These are phyloP conservation scores for Eristalis tenax DNA, from an alignment of 2,888 invertebrate species.

Conservation along the genomic window DNA sequence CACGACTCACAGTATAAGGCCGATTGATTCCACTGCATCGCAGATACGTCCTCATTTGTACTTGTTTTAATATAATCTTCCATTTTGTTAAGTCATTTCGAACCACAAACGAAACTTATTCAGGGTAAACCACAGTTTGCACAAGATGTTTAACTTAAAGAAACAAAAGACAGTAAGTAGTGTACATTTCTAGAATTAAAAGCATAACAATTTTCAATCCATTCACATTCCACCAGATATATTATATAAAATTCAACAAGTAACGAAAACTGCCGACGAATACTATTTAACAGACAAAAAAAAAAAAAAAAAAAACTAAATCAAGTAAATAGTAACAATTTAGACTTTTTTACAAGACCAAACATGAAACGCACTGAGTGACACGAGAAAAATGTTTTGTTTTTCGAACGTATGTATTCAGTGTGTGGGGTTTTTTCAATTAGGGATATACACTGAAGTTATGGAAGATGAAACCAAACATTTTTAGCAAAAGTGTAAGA, in stretches of 20 bases:
- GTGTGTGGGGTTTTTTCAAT: conserved; percentile 65
- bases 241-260: conserved; percentile 40
- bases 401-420: conserved; percentile 32
- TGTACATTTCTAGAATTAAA: conserved; percentile 40
- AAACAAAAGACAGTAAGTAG: conserved; percentile 41
- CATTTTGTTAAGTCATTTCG: neutral
- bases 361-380: conserved; percentile 34
- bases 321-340: conserved; percentile 29
- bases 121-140: conserved; percentile 69
- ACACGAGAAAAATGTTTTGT: conserved; percentile 26
- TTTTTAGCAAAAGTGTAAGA: conserved; percentile 8
- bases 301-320: conserved; percentile 16
- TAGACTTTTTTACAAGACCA: conserved; percentile 68
- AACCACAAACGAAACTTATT: conserved; percentile 63
- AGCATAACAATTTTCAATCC: conserved; percentile 49
- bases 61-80: neutral
- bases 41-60: neutral
- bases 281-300: conserved; percentile 32
- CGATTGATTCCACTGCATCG: neutral
- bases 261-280: conserved; percentile 69
- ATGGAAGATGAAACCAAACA: conserved; percentile 20
- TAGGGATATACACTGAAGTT: conserved; percentile 35
- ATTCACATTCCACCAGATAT: conserved; percentile 68
- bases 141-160: conserved; percentile 49
- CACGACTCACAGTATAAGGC: no score